Evolutionary conservation across 2,113 vertebrate genomes (phyloP).

Genomic region (Leptobrachium ailaonicum): DNA sequence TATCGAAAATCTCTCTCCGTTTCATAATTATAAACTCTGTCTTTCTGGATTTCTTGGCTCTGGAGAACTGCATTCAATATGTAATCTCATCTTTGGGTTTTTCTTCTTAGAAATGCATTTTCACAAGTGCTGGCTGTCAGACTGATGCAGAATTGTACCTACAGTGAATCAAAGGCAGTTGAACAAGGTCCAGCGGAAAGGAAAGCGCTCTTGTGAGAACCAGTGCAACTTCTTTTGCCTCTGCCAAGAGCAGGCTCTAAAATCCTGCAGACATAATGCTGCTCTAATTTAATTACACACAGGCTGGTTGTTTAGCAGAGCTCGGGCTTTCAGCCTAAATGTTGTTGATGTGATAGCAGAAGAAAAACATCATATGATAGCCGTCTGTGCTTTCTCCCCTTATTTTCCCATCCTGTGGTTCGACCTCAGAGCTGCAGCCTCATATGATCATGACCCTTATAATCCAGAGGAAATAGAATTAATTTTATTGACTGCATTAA

Average conservation of each 20-base stretch:
- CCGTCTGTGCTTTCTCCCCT: conserved; percentile 46
- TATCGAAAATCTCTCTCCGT: no score
- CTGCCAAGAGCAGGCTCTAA: conserved; percentile 32
- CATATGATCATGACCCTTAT: conserved; percentile 33
- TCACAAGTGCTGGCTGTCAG: no score
- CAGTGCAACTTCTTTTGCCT: neutral
- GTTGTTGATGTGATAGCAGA: conserved; percentile 54
- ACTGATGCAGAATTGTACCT: no score
- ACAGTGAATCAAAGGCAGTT: neutral
- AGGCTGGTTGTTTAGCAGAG: conserved; percentile 25
- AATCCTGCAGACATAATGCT: conserved; percentile 22
- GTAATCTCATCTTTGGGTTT: no score
- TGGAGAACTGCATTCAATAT: no score
- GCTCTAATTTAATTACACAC: conserved; percentile 24
- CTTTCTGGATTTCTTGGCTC: no score
- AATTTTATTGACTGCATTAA: conserved; percentile 22
- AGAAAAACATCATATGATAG: conserved; percentile 62
- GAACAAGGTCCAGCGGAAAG: conserved; percentile 11
- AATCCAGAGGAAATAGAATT: neutral
- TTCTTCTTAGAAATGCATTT: no score
- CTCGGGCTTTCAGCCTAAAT: conserved; percentile 53
- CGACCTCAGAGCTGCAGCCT: conserved; percentile 47
- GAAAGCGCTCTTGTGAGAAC: neutral
- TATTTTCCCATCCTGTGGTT: conserved; percentile 54
- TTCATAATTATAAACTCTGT: no score